A percentile compares a stretch with the other conserved stretches of the same genome.
These are phyloP conservation scores for Eulimnadia texana DNA, from an alignment of 1,140 invertebrate genomes.

Conservation along the genomic window DNA sequence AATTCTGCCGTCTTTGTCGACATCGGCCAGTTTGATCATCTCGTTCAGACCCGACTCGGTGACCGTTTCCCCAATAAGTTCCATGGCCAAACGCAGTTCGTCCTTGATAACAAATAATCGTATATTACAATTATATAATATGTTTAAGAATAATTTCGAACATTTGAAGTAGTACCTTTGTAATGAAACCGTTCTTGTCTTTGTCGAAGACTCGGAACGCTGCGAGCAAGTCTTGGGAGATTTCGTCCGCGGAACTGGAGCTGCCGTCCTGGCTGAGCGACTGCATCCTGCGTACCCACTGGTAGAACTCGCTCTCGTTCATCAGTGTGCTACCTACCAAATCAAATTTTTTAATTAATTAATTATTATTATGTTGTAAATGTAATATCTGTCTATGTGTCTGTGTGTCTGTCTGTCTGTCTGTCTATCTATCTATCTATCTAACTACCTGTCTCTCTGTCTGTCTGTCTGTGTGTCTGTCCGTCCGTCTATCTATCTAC, in stretches of 20 bases:
- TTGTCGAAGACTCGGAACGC: constrained; percentile 63
- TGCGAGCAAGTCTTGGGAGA: constrained; percentile 50
- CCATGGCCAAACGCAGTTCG: constrained; percentile 53
- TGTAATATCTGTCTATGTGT: too few relatives aligned
- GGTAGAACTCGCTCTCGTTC: constrained; percentile 53
- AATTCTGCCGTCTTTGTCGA: constrained; percentile 57
- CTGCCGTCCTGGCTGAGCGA: constrained; percentile 38
- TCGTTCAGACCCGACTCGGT: constrained; percentile 54
- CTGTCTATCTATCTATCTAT: too few relatives aligned
- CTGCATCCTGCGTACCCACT: constrained; percentile 52
- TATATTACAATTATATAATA: too few relatives aligned
- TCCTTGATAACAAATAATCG: constrained; percentile 39
- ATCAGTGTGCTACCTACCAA: constrained; percentile 43
- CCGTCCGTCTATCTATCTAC: too few relatives aligned
- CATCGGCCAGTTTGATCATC: constrained; percentile 50
- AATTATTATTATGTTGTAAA: background rate
- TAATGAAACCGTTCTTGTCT: constrained; percentile 59
- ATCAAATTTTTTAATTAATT: background rate
- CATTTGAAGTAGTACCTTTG: too few relatives aligned
- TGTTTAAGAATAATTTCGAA: too few relatives aligned
- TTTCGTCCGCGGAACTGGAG: constrained; percentile 37
- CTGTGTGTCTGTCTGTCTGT: too few relatives aligned
- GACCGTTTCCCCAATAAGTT: constrained; percentile 58
- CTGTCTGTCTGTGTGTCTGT: too few relatives aligned
- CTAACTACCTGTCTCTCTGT: too few relatives aligned